phyloP scores from a whole-genome alignment of 1,140 invertebrate species.

The Chrysopa pallens region DNA sequence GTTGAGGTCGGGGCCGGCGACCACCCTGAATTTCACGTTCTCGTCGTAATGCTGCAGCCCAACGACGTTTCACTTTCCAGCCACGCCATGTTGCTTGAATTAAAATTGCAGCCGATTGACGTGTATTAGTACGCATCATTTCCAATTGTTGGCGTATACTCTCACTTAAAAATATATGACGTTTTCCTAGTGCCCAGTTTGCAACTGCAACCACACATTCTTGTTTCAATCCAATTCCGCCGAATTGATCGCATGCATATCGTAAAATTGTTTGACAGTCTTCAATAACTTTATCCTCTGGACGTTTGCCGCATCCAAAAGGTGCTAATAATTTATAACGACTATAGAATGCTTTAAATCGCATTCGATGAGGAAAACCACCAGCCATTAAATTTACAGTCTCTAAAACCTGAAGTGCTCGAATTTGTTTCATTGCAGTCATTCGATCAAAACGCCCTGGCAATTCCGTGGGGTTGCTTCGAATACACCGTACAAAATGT shows the following conservation, averaged over 20 bases:
- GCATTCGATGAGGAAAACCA: conserved; percentile 84
- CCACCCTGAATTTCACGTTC: conserved; percentile 15
- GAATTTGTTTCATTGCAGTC: conserved; percentile 67
- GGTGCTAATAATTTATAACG: conserved; percentile 69
- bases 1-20: conserved; percentile 58
- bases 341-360: conserved; percentile 83
- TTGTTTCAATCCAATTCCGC: conserved; percentile 17
- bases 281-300: conserved; percentile 64
- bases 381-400: conserved; percentile 89
- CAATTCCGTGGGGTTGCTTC: conserved; percentile 64
- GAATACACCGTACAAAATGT: conserved; percentile 83
- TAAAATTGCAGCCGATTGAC: conserved; percentile 54
- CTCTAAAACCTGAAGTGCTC: conserved; percentile 82
- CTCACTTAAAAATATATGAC: conserved; percentile 88
- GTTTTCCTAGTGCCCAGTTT: conserved; percentile 78
- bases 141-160: conserved; percentile 79
- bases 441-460: conserved; percentile 62
- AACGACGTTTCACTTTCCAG: conserved; percentile 49
- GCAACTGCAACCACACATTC: conserved; percentile 41
- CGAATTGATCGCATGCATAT: conserved; percentile 24
- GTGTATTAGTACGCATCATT: conserved; percentile 52
- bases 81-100: conserved; percentile 73
- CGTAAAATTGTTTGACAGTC: conserved; percentile 65
- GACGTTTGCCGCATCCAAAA: conserved; percentile 49
- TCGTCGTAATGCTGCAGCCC: conserved; percentile 38